Evolutionary conservation across 2,113 vertebrate species (phyloP).

Genomic region (Pleuronectes platessa): DNA sequence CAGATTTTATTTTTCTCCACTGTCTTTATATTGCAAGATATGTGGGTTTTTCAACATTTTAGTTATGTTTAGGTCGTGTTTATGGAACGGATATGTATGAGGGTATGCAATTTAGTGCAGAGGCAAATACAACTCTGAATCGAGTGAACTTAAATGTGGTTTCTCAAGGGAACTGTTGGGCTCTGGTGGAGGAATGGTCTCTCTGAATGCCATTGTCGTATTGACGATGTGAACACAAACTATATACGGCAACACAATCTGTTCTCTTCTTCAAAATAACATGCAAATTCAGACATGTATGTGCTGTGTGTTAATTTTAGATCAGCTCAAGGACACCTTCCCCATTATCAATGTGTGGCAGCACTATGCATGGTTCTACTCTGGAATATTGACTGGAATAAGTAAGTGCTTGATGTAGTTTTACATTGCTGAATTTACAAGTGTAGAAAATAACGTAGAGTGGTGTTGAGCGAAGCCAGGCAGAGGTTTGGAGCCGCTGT

Average conservation of each 20-base stretch:
- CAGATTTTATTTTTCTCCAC: no score
- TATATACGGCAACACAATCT: neutral
- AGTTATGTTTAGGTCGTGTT: no score
- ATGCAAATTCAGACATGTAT: neutral
- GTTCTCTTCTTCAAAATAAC: neutral
- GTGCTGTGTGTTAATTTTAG: neutral
- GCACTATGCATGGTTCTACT: neutral
- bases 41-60: no score
- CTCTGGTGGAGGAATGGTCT: no score
- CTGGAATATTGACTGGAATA: constrained; percentile 18
- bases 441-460: constrained; percentile 31
- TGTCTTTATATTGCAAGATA: no score
- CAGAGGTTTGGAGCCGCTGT: constrained; percentile 57
- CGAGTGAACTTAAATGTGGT: no score
- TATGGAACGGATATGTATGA: no score
- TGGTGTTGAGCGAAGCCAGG: constrained; percentile 42
- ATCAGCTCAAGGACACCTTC: constrained; percentile 16
- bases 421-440: neutral
- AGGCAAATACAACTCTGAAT: no score
- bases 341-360: neutral
- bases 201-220: no score
- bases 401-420: constrained; percentile 6
- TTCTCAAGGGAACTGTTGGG: no score
- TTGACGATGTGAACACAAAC: no score
- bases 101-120: no score